phyloP scores from a whole-genome alignment of 2,113 vertebrate genomes.

The Ascaphus truei region DNA sequence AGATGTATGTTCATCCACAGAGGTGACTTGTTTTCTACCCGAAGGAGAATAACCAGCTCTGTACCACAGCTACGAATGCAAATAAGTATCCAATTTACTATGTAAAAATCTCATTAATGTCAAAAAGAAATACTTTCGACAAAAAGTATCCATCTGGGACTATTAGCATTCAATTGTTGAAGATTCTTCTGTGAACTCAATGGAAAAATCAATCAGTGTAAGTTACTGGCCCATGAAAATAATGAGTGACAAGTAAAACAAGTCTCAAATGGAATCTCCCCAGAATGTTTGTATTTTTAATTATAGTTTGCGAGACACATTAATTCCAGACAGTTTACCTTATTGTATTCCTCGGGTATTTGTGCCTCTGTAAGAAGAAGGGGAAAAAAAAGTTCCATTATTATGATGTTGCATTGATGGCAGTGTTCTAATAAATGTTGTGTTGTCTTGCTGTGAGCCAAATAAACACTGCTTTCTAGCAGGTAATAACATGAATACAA shows the following conservation, averaged over 20 bases:
- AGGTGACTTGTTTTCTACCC: no score
- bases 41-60: no score
- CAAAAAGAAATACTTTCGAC: background rate
- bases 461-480: no score
- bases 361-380: no score
- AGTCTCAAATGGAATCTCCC: conserved; percentile 9
- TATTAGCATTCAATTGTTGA: conserved; percentile 8
- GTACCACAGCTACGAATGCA: background rate
- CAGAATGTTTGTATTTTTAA: background rate
- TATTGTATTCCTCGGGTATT: no score
- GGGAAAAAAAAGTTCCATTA: no score
- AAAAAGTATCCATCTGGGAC: background rate
- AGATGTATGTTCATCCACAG: no score
- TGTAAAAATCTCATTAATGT: conserved; percentile 8
- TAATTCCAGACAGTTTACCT: background rate
- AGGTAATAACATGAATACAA: no score
- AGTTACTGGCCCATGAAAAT: conserved; percentile 15
- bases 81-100: conserved; percentile 2
- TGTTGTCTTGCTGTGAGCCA: no score
- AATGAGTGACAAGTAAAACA: conserved; percentile 22
- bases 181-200: background rate
- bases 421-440: no score
- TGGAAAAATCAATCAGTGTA: conserved; percentile 16
- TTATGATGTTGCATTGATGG: no score
- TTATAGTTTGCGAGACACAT: background rate